phyloP scores from a whole-genome alignment of 2,888 invertebrate species.

The Tiliacea citrago region DNA sequence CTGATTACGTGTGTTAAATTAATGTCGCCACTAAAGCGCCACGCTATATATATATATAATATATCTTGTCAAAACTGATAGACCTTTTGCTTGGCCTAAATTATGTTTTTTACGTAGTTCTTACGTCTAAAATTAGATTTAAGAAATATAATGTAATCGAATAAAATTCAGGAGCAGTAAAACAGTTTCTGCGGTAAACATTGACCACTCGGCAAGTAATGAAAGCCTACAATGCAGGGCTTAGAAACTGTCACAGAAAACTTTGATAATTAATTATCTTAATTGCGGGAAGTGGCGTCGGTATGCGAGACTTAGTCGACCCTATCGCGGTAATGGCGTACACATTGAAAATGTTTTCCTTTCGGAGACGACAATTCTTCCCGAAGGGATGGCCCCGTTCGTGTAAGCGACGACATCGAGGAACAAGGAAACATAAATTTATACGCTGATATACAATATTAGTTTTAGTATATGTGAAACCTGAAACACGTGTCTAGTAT shows the following conservation, averaged over 20 bases:
- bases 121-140: neutral
- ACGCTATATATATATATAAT: no score
- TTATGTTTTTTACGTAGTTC: no score
- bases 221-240: constrained; percentile 40
- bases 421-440: neutral
- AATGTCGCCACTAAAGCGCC: no score
- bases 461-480: no score
- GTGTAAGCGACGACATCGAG: constrained; percentile 18
- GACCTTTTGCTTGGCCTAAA: neutral
- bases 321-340: constrained; percentile 42
- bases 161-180: constrained; percentile 28
- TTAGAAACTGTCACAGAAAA: constrained; percentile 57
- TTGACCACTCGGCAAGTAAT: constrained; percentile 49
- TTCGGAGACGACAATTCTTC: constrained; percentile 46
- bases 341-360: constrained; percentile 64
- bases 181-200: constrained; percentile 46
- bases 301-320: constrained; percentile 53
- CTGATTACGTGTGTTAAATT: no score
- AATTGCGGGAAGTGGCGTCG: constrained; percentile 61
- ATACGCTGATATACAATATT: no score
- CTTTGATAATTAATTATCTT: constrained; percentile 65
- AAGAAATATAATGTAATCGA: constrained; percentile 15
- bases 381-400: constrained; percentile 9
- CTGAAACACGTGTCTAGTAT: no score
- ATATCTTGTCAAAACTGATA: no score